Base-by-base conservation (phyloP, 2,888 invertebrate genomes). In the Polyploca ridens region DNA sequence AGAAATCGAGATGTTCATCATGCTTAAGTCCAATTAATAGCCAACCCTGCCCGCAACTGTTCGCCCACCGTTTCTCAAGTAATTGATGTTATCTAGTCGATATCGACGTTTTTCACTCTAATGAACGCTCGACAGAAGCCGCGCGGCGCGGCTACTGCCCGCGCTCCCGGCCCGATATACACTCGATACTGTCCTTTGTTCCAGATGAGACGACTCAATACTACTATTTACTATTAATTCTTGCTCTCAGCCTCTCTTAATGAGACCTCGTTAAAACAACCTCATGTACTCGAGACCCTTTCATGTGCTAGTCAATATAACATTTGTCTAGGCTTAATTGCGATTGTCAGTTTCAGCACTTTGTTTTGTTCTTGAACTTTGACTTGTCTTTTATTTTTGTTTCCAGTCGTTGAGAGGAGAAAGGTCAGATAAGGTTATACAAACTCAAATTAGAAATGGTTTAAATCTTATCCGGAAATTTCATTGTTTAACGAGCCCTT, bases 71-170 rank as follows among this genome's bases (percentile, higher is more conserved):
- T 44, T 58, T 62, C 63, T 71, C 64, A 70, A 72, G 78, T 82
- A 83, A 83, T 80, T 82, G 79, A 81, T 83, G 80, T 74, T 81
- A 81, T 81, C 82, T 76, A 63, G 68, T 67, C 66, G 68, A 72
- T 76, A 74, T 77, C 73, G 76, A 77, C 79, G 75, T 81, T 81
- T 79, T 74, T 76, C 75, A 71, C 69, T 64, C 64, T 71, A 72
- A 72, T 66, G 72, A 69, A 67, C 63, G 66, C 61, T 38, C 33
- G 62, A 14, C 41, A 33, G 54, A 46, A 54, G 46, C 38, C 44
- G 58, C 63, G 27, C 38, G 38, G 59, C 63, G 38, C 38, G 33
- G 58, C 35, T 38, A 68, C 62, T 65, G 64, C 19, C 64, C 27
- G 27, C 1, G 27, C 27, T 27, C 27, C 27, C 27, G 2, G 27